Evolutionary conservation across 23 tunicate genomes (phyloP), one percentile per base, ranked within the genome.

Genomic region (Ascidia mentula): DNA sequence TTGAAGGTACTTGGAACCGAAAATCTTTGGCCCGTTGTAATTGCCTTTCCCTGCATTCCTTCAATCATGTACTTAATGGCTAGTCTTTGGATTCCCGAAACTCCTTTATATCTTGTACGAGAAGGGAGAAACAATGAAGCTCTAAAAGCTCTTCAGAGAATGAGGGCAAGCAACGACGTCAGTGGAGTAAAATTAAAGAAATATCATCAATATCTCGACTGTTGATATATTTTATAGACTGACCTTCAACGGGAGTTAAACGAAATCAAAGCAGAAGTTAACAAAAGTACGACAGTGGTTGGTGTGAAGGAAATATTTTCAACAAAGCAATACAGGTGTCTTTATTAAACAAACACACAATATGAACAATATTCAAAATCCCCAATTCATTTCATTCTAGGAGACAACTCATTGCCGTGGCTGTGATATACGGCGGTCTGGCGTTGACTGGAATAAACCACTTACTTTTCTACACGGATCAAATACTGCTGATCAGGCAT

Each of bases 381-480:
- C n/a, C n/a, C n/a, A n/a, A n/a, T n/a, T n/a, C n/a, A n/a, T n/a
- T n/a, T n/a, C n/a, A n/a, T n/a, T 53, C 5, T 36, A 71, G 75
- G 39, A 71, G 39, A 34, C 75, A 71, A 36, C 13, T 71, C n/a
- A 4, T 71, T 20, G 75, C 75, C 30, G 75, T 71, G 18, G 39
- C 39, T 9, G 75, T 26, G 9, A 31, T 71, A 1, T 71, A 71
- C 13, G 75, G 36, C 2, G 39, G 39, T 35, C 32, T 71, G 24
- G 32, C 32, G 38, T 71, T 71, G 75, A 36, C 18, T 9, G 75
- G 75, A 34, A 31, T 71, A 22, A 34, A 71, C 13, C 38, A 34
- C 35, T 71, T 71, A n/a, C 9, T 71, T 2, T 34, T 71, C 39
- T 71, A 71, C 75, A 34, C 75, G 36, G 75, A 71, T 36, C 75